phyloP scores from a whole-genome alignment of 2,113 vertebrate species.

The Todiramphus saurophagus region DNA sequence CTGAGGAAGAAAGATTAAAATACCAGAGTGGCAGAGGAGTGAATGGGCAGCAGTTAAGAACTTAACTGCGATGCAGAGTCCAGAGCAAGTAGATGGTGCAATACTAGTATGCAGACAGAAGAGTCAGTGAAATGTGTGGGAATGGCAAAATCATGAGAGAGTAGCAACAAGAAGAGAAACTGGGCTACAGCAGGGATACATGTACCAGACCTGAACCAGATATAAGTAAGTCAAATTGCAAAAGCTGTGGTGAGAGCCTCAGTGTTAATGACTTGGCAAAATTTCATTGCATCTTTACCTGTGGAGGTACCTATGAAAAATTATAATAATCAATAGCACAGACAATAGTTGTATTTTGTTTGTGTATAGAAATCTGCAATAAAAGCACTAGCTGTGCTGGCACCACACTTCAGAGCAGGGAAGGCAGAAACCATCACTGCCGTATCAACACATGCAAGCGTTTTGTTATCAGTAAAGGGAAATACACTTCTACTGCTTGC shows the following conservation, averaged over 20 bases:
- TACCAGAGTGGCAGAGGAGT: neutral
- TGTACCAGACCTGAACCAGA: neutral
- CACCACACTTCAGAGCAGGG: neutral
- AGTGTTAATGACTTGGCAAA: neutral
- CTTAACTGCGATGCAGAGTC: neutral
- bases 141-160: neutral
- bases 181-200: neutral
- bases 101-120: neutral
- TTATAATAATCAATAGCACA: neutral
- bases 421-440: neutral
- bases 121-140: neutral
- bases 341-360: neutral
- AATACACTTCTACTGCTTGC: neutral
- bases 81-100: neutral
- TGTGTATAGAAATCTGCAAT: neutral
- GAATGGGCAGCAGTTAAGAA: neutral
- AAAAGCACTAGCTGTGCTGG: neutral
- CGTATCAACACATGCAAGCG: fast-evolving
- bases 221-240: neutral
- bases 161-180: neutral
- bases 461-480: neutral
- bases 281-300: neutral
- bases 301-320: neutral
- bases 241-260: neutral
- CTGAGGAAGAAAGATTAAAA: neutral